Evolutionary conservation across 2,113 vertebrate species (phyloP).

Genomic region (Malaclemys terrapin): DNA sequence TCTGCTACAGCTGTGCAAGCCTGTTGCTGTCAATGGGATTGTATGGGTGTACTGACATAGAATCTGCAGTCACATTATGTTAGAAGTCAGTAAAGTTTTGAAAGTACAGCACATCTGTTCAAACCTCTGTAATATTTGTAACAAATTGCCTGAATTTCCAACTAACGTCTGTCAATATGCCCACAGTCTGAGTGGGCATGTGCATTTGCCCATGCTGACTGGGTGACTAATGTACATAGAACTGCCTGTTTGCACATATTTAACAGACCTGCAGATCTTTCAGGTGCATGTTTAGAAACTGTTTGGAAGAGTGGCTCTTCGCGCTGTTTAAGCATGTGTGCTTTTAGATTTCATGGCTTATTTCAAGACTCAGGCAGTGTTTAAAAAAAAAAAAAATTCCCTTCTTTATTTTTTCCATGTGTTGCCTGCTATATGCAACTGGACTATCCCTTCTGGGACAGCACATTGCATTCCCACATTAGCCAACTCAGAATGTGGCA

Average conservation of each 20-base stretch:
- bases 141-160: not conserved
- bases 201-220: not conserved
- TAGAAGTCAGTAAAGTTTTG: not conserved
- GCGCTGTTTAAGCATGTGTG: slow-evolving; percentile 5
- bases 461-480: not conserved
- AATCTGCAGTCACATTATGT: not conserved
- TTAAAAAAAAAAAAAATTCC: not conserved
- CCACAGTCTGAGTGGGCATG: not conserved
- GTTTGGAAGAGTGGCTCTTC: slow-evolving; percentile 2
- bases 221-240: not conserved
- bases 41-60: fast-evolving
- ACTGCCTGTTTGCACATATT: not conserved
- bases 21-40: not conserved
- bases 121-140: not conserved
- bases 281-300: slow-evolving; percentile 1
- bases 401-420: not conserved
- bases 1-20: not conserved
- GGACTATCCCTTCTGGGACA: not conserved
- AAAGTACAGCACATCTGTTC: not conserved
- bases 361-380: not conserved
- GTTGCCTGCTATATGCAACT: not conserved
- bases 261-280: not conserved
- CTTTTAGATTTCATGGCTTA: slow-evolving; percentile 22
- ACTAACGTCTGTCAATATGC: not conserved
- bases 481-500: not conserved